phyloP scores from a whole-genome alignment of 2,113 vertebrate genomes.

The Melanerpes aurifrons region DNA sequence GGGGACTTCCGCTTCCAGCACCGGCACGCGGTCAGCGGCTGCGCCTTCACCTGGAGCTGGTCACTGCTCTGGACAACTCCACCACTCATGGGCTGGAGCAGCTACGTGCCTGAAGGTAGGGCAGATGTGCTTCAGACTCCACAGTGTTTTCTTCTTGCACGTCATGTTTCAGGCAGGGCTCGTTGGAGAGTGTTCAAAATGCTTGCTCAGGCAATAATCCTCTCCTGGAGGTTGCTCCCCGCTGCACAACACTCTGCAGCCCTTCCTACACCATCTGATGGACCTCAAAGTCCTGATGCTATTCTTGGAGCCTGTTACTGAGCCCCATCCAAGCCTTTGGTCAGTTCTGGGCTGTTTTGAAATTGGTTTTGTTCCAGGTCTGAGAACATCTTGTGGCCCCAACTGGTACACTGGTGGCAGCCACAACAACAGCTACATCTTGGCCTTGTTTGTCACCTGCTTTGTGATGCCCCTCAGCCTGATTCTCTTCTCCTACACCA shows the following conservation, averaged over 20 bases:
- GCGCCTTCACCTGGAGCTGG: conserved; percentile 72
- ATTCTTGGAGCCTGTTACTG: background rate
- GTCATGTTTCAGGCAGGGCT: accelerated
- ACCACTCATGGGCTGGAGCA: conserved; percentile 73
- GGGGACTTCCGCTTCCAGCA: conserved; percentile 68
- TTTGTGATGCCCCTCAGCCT: conserved; percentile 68
- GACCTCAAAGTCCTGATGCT: too few relatives aligned
- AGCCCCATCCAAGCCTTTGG: accelerated
- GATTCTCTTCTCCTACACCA: conserved; percentile 75
- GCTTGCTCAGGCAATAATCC: background rate
- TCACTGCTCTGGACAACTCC: conserved; percentile 67
- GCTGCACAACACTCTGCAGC: background rate
- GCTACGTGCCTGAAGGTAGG: conserved; percentile 75
- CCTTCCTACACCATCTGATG: background rate
- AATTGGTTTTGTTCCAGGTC: background rate
- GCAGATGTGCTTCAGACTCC: accelerated
- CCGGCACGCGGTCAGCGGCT: conserved; percentile 51
- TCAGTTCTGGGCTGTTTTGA: background rate
- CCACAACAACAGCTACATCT: conserved; percentile 74
- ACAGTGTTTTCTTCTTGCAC: accelerated
- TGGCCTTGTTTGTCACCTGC: conserved; percentile 69
- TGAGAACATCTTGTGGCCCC: conserved; percentile 71
- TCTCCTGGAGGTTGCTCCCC: background rate
- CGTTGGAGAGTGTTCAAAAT: background rate
- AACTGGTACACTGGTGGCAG: conserved; percentile 71